Conservation (phyloP, 2,113 vertebrate genomes). For the Sebastes schlegelii region DNA sequence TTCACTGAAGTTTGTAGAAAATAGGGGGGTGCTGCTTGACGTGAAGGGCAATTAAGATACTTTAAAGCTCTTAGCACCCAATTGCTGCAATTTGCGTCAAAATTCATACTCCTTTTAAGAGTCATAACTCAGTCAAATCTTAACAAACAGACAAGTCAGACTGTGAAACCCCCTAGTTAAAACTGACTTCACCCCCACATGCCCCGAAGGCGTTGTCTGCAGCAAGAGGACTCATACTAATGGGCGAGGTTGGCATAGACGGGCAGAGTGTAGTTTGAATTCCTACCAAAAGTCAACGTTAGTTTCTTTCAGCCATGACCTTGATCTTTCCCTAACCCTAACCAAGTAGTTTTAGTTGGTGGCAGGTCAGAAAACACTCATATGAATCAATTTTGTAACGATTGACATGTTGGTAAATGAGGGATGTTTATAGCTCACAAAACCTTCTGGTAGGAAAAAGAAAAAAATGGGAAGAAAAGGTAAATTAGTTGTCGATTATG, state of each 20-base stretch:
- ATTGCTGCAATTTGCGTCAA: background rate
- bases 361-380: background rate
- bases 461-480: background rate
- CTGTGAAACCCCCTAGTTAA: background rate
- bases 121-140: background rate
- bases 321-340: background rate
- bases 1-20: background rate
- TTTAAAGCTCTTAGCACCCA: background rate
- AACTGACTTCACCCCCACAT: background rate
- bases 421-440: background rate
- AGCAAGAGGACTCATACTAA: too few relatives aligned
- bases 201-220: background rate
- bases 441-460: background rate
- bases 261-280: background rate
- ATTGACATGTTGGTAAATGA: background rate
- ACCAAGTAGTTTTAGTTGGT: background rate
- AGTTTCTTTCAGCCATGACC: background rate
- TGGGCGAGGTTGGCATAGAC: background rate
- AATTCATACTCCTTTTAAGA: background rate
- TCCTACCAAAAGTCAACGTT: background rate
- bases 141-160: background rate
- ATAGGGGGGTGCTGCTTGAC: background rate
- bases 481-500: background rate
- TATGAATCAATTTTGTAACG: background rate
- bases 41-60: conserved; percentile 13